Evolutionary conservation across 2,113 vertebrate genomes (phyloP).

Genomic region (Petromus typicus): DNA sequence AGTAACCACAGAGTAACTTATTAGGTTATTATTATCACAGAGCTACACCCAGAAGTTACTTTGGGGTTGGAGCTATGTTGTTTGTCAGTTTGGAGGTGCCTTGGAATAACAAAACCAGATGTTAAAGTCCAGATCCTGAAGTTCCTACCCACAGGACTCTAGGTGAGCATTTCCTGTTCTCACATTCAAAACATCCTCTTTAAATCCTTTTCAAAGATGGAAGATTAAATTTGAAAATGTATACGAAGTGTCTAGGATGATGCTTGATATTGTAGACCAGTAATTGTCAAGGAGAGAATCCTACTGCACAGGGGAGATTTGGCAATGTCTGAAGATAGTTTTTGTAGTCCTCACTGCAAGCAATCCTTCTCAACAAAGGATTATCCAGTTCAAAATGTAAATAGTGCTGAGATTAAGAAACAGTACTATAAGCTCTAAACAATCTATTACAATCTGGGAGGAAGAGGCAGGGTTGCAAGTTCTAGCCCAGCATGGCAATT

Average conservation of each 20-base stretch:
- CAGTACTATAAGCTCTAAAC: not conserved
- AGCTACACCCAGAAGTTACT: not conserved
- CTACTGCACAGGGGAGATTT: not conserved
- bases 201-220: not conserved
- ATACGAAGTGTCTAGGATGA: not conserved
- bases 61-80: not conserved
- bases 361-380: not conserved
- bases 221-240: not conserved
- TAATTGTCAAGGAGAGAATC: not conserved
- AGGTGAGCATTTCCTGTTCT: slow-evolving; percentile 37
- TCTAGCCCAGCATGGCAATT: not conserved
- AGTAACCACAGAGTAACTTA: not conserved
- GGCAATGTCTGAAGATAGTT: not conserved
- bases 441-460: not conserved
- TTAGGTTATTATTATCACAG: not conserved
- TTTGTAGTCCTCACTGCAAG: not conserved
- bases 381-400: not conserved
- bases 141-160: not conserved
- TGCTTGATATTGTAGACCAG: not conserved
- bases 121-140: slow-evolving; percentile 4
- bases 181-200: not conserved
- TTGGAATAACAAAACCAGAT: not conserved
- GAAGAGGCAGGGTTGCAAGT: not conserved
- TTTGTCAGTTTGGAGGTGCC: not conserved
- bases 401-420: not conserved